A percentile compares a stretch with the other conserved stretches of the same genome.
Conservation (phyloP, 2,113 vertebrate species). For the Cavia aperea region DNA sequence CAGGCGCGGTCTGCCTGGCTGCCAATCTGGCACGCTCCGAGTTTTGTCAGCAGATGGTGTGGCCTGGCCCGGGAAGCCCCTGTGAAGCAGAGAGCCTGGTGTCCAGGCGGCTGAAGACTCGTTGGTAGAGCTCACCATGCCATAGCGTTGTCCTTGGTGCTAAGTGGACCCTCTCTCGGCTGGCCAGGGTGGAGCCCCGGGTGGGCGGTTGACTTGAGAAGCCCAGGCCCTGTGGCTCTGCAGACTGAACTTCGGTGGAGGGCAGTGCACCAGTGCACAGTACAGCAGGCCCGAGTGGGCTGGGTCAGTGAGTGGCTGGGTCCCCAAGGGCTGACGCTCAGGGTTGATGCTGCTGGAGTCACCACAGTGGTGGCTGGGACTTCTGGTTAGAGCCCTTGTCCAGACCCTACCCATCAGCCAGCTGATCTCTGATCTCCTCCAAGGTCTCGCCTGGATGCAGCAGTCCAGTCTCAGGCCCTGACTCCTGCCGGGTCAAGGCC, state of each 20-base stretch:
- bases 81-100: neutral
- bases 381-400: neutral
- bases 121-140: neutral
- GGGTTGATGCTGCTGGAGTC: neutral
- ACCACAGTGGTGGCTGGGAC: neutral
- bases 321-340: neutral
- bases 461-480: neutral
- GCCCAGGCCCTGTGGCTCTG: neutral
- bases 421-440: neutral
- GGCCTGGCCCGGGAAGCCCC: neutral
- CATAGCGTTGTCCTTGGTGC: neutral
- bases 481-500: neutral
- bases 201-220: fast-evolving
- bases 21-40: neutral
- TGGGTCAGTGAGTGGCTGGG: no score
- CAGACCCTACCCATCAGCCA: neutral
- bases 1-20: neutral
- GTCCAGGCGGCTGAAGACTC: neutral
- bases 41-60: neutral
- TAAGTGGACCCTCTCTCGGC: no score
- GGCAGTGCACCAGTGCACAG: no score
- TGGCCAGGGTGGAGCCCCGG: neutral
- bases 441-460: neutral
- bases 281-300: neutral
- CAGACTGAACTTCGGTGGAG: neutral